Conservation (phyloP, 2,113 vertebrate genomes). For the Mustela nigripes region DNA sequence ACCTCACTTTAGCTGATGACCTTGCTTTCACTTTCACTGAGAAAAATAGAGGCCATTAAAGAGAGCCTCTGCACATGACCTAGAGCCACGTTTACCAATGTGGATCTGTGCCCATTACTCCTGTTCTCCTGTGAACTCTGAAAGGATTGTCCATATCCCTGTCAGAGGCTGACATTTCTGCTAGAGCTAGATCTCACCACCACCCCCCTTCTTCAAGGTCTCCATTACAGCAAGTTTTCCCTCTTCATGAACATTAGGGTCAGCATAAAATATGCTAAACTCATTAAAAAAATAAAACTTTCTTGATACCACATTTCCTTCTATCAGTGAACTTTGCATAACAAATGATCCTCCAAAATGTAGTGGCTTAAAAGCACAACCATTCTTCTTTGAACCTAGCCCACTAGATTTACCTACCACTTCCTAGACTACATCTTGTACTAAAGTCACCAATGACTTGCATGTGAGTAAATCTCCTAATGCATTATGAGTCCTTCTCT, state of each 20-base stretch:
- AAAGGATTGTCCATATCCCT: not conserved
- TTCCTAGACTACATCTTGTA: not conserved
- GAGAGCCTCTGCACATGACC: not conserved
- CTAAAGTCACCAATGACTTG: not conserved
- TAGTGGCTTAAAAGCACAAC: not conserved
- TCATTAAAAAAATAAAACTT: not conserved
- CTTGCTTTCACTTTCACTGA: not conserved
- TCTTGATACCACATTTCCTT: not conserved
- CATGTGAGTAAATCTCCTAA: not conserved
- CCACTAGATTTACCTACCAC: not conserved
- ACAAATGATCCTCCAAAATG: not conserved
- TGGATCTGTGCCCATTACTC: not conserved
- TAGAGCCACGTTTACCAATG: not conserved
- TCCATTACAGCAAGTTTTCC: not conserved
- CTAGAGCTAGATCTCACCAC: not conserved
- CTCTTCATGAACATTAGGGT: not conserved
- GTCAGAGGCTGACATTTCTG: not conserved
- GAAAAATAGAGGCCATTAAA: not conserved
- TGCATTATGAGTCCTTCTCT: not conserved
- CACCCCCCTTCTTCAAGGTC: not conserved
- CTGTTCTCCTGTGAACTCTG: not conserved
- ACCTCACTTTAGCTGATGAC: not conserved
- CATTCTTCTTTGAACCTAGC: not conserved
- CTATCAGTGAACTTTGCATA: not conserved
- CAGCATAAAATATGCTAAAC: not conserved